Evolutionary conservation across 2,888 invertebrate genomes (phyloP).

Genomic region (Nemotelus nigrinus): DNA sequence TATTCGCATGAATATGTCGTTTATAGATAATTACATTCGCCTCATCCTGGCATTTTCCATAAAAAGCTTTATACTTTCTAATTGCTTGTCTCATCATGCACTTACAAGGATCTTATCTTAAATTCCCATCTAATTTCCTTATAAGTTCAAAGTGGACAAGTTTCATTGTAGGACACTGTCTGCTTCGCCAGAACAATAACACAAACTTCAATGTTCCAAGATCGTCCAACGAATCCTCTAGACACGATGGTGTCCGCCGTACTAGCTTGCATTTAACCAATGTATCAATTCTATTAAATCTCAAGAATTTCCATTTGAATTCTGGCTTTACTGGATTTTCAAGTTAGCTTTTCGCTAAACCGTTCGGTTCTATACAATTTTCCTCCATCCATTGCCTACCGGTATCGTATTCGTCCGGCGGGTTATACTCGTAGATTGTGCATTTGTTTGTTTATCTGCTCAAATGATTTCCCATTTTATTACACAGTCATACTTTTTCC

Average conservation of each 20-base stretch:
- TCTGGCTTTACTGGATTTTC: constrained; percentile 51
- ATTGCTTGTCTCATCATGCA: too few relatives aligned
- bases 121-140: neutral
- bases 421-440: neutral
- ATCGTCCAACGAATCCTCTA: neutral
- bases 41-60: too few relatives aligned
- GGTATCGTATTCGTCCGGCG: neutral
- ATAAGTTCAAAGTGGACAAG: neutral
- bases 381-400: constrained; percentile 6
- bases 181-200: neutral
- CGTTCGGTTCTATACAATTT: constrained; percentile 40
- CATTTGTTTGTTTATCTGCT: constrained; percentile 34
- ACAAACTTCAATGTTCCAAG: neutral
- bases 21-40: too few relatives aligned
- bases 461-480: constrained; percentile 24
- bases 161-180: neutral
- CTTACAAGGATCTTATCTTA: too few relatives aligned
- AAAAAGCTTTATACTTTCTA: too few relatives aligned
- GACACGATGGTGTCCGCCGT: neutral
- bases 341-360: constrained; percentile 42
- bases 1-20: too few relatives aligned
- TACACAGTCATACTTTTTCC: constrained; percentile 4
- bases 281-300: constrained; percentile 27
- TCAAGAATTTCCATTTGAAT: constrained; percentile 48
- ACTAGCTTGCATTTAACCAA: constrained; percentile 9